Evolutionary conservation across 1,140 invertebrate genomes (phyloP).

Genomic region (Saxidomus purpurata): DNA sequence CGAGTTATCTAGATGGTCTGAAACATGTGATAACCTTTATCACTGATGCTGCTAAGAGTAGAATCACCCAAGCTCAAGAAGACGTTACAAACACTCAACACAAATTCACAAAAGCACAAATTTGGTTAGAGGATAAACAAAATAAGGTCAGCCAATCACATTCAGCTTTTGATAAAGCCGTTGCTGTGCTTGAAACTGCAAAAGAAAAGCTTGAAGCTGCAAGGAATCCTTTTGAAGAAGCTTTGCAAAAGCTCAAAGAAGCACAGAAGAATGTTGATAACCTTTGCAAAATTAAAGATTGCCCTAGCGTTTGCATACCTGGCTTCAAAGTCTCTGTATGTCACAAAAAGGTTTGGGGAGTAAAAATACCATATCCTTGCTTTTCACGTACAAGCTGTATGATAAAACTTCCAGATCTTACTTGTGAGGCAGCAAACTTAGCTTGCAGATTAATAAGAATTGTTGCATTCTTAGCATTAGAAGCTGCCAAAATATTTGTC

Average conservation of each 20-base stretch:
- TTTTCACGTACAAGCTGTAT: conserved; percentile 48
- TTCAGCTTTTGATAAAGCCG: conserved; percentile 50
- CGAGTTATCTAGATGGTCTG: conserved; percentile 55
- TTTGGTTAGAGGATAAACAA: conserved; percentile 57
- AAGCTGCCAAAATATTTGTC: conserved; percentile 58
- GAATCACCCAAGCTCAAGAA: conserved; percentile 22
- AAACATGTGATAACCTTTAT: background rate
- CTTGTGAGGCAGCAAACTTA: conserved; percentile 49
- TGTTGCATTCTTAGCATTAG: conserved; percentile 37
- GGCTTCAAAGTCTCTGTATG: conserved; percentile 52
- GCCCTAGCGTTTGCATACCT: conserved; percentile 56
- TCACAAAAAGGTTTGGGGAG: background rate
- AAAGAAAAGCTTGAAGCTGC: conserved; percentile 61
- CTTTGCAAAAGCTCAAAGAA: conserved; percentile 27
- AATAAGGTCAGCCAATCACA: conserved; percentile 28
- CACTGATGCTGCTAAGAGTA: background rate
- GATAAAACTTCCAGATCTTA: conserved; percentile 50
- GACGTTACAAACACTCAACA: conserved; percentile 29
- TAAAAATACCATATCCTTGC: conserved; percentile 44
- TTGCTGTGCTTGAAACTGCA: conserved; percentile 28
- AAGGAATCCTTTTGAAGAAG: conserved; percentile 53
- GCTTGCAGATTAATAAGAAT: conserved; percentile 35
- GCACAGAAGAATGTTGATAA: conserved; percentile 66
- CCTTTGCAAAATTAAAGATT: conserved; percentile 60
- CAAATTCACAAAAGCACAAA: conserved; percentile 7